phyloP scores from a whole-genome alignment of 2,888 invertebrate genomes.

The Strigamia transsilvanica region DNA sequence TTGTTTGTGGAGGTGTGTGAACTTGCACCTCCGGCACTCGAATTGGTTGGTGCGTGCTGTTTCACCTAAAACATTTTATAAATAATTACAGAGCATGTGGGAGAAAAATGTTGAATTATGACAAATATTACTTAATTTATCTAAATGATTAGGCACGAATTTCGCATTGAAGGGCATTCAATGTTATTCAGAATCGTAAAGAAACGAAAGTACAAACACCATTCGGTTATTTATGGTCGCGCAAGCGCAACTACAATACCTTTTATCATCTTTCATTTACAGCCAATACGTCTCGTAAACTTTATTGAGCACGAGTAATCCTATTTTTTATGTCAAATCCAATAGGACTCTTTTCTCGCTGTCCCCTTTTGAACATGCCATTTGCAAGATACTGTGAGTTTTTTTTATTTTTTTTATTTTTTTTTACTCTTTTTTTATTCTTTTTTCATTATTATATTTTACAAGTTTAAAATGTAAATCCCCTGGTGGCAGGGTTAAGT shows the following conservation, averaged over 20 bases:
- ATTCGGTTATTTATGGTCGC: not conserved
- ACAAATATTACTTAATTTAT: slow-evolving; percentile 22
- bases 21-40: not conserved
- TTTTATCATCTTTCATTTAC: slow-evolving; percentile 34
- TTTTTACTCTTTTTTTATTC: not conserved
- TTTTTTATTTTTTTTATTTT: not conserved
- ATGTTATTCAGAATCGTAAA: no score
- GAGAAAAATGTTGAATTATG: not conserved
- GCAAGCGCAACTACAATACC: slow-evolving; percentile 1
- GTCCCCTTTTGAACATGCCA: not conserved
- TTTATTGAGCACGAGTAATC: slow-evolving; percentile 31
- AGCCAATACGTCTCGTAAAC: slow-evolving; percentile 22
- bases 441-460: not conserved
- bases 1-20: not conserved
- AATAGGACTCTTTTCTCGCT: slow-evolving; percentile 6
- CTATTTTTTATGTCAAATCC: slow-evolving; percentile 33
- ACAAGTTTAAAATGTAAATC: not conserved
- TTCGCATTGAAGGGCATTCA: not conserved
- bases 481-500: not conserved
- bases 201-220: not conserved
- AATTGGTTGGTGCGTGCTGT: not conserved
- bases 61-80: not conserved
- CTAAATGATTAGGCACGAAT: not conserved
- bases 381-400: not conserved
- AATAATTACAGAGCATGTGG: not conserved